These are phyloP conservation scores for Chinchilla lanigera DNA, from an alignment of 2,113 vertebrate species.

Conservation along the genomic window DNA sequence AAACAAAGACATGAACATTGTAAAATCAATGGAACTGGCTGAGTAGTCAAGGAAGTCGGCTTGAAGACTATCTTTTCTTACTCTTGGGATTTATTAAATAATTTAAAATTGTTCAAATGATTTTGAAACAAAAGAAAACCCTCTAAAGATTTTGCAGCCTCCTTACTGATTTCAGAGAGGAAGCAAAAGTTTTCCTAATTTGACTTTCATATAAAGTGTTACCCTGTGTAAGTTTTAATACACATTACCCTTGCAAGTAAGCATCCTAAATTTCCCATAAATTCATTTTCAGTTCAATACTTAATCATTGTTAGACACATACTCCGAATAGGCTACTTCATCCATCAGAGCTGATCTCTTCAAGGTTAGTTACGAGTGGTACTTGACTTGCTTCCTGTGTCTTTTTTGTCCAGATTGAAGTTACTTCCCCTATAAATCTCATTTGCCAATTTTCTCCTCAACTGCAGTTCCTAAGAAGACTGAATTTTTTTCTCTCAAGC, in stretches of 20 bases:
- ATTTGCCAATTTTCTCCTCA: conserved; percentile 19
- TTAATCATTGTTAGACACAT: conserved; percentile 53
- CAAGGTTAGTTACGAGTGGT: conserved; percentile 52
- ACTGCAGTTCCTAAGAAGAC: background rate
- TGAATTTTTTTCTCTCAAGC: background rate
- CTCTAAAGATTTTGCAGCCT: background rate
- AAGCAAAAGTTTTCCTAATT: background rate
- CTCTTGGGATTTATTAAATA: background rate
- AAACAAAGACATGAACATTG: background rate
- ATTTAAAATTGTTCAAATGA: background rate
- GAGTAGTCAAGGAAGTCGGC: background rate
- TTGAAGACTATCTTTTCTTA: background rate
- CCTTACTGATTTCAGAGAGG: background rate
- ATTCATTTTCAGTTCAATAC: conserved; percentile 46
- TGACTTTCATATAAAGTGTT: conserved; percentile 36
- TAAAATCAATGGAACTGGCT: background rate
- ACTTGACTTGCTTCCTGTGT: background rate
- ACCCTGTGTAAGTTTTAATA: conserved; percentile 39
- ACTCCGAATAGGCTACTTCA: background rate
- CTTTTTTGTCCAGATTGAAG: background rate
- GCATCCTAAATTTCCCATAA: conserved; percentile 26
- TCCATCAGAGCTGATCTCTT: conserved; percentile 59
- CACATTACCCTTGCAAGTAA: conserved; percentile 52
- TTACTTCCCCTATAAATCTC: background rate
- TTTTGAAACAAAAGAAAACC: background rate